Evolutionary conservation across 2,113 vertebrate species (phyloP).

Genomic region (Prinia subflava): DNA sequence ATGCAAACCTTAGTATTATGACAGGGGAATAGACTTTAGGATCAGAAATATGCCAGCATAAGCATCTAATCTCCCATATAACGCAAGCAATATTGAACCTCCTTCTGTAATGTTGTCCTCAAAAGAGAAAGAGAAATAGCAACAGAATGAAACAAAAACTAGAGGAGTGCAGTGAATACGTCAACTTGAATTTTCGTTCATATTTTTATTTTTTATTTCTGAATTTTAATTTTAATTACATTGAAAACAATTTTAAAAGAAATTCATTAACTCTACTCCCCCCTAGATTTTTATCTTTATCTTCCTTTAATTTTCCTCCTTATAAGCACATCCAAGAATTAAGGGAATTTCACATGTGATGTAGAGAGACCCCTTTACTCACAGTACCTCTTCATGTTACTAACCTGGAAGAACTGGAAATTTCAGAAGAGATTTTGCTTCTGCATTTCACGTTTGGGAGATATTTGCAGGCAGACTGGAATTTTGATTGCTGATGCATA

Average conservation of each 20-base stretch:
- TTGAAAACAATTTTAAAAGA: not conserved
- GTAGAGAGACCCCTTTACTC: not conserved
- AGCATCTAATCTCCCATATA: not conserved
- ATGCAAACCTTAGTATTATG: not conserved
- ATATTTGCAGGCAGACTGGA: not conserved
- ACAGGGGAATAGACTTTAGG: not conserved
- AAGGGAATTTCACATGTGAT: not conserved
- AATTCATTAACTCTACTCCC: not conserved
- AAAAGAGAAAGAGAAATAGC: not conserved
- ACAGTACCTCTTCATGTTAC: not conserved
- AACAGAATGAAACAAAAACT: not conserved
- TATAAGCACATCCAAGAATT: not conserved
- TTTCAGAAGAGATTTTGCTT: not conserved
- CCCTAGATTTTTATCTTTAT: not conserved
- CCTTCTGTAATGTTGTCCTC: not conserved
- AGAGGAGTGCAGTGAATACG: not conserved
- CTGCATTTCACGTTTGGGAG: not conserved
- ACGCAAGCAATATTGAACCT: not conserved
- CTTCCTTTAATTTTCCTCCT: not conserved
- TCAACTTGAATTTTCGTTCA: not conserved
- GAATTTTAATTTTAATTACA: not conserved
- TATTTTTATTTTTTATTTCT: not conserved
- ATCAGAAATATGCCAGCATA: not conserved
- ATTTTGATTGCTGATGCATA: not conserved
- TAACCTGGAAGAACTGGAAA: not conserved